A percentile compares a stretch with the other conserved stretches of the same genome.
These are phyloP conservation scores for Orthosia gracilis DNA, from an alignment of 2,888 invertebrate genomes.

Conservation along the genomic window DNA sequence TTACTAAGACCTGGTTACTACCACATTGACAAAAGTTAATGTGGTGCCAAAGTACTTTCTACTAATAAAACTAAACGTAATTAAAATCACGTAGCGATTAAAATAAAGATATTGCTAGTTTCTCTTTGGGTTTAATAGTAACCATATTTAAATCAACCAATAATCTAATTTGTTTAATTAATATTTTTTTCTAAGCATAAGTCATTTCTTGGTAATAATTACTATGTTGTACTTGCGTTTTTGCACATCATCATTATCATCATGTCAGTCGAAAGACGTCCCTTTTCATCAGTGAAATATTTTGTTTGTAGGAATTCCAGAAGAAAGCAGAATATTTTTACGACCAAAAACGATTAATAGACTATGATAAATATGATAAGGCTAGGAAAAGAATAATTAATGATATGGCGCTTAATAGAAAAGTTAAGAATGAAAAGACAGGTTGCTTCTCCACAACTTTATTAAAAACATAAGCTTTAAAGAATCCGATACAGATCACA, in stretches of 20 bases:
- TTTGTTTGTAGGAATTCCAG: no score
- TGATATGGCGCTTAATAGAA: no score
- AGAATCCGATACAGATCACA: constrained; percentile 44
- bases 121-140: constrained; percentile 12
- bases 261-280: no score
- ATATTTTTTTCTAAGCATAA: background rate
- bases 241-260: no score
- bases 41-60: constrained; percentile 31
- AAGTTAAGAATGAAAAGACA: no score
- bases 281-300: no score
- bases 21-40: background rate
- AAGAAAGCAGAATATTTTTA: background rate
- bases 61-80: constrained; percentile 50
- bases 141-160: background rate
- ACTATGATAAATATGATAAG: no score
- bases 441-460: background rate
- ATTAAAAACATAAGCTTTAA: constrained; percentile 22
- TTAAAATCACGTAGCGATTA: constrained; percentile 37
- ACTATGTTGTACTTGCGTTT: no score
- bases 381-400: no score
- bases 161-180: background rate
- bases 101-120: constrained; percentile 31
- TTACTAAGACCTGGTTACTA: background rate
- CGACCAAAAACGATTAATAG: no score
- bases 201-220: background rate